Evolutionary conservation across 2,888 invertebrate species (phyloP), one percentile per base, ranked within the genome.

Genomic region (Lottia gigantea): DNA sequence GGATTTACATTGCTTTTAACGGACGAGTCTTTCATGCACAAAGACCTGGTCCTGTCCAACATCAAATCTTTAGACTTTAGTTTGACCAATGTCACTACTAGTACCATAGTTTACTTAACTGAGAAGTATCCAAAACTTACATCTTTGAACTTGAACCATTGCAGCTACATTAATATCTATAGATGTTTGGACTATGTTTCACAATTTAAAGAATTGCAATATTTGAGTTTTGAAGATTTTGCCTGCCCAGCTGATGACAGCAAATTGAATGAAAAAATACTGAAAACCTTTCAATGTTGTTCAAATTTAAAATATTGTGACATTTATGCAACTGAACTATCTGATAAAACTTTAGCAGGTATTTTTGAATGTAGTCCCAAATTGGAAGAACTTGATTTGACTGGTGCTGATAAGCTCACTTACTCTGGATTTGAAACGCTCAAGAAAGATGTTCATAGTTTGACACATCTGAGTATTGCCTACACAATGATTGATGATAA

Each of bases 1-100:
- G 72, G 75, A 31, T 63, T 74, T 26, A 63, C 67, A 2, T 66
- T 68, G 14, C 66, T 75, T 19, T 68, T 75, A 15, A 62, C 71
- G 40, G 65, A 72, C 19, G 46, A 63, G 0, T 67, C 71, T 26
- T 73, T 77, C 40, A 26, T 71, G 3, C 78, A 78, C 47, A 72
- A 73, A 25, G 72, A 64, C 19, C 71, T 76, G 8, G n/a, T 66
- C 8, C 78, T 78, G 70, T 66, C 74, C 16, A 73, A 76, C 31
- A 64, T 80, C 4, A 72, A 68, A n/a, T 70, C 71, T 25, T 46
- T 79, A 14, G 61, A 66, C 31, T 47, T 76, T 14, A 72, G 65
- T 40, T 62, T 64, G 6, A 55, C 64, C 2, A 67, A 46, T 31
- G 71, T 67, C 1, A 67, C 40, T 7, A 63, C 67, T 40, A 25